phyloP scores from a whole-genome alignment of 1,140 invertebrate species.

The Musca domestica region DNA sequence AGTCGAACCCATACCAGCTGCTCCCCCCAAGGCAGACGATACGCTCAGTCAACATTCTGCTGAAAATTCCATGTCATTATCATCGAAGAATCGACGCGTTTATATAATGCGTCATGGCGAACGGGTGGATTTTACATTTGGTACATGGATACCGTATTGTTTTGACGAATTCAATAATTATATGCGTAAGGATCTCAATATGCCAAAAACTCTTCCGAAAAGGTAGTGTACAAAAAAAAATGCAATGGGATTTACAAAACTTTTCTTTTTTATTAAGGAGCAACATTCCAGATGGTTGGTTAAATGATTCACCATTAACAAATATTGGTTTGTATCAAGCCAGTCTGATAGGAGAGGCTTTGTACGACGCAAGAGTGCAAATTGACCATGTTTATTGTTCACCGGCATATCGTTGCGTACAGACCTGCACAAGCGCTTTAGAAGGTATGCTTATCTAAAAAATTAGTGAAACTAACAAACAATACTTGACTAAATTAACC shows the following conservation, averaged over 20 bases:
- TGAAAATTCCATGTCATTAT: constrained; percentile 28
- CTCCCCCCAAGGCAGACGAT: constrained; percentile 40
- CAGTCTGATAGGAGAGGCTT: constrained; percentile 72
- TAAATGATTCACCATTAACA: constrained; percentile 83
- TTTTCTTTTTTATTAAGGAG: constrained; percentile 42
- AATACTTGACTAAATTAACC: neutral
- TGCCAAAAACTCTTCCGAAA: constrained; percentile 72
- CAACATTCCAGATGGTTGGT: constrained; percentile 65
- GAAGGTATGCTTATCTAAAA: constrained; percentile 54
- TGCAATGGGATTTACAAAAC: neutral
- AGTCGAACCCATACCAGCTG: constrained; percentile 39
- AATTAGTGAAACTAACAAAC: neutral
- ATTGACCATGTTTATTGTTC: constrained; percentile 79
- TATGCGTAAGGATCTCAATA: constrained; percentile 81
- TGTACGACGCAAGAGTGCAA: constrained; percentile 65
- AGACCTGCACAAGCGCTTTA: constrained; percentile 76
- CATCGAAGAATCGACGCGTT: constrained; percentile 58
- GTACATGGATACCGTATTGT: constrained; percentile 81
- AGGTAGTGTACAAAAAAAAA: constrained; percentile 17
- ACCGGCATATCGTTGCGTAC: constrained; percentile 85
- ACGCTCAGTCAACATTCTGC: constrained; percentile 43
- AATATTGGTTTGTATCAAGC: constrained; percentile 75
- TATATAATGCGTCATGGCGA: constrained; percentile 75
- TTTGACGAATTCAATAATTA: constrained; percentile 81
- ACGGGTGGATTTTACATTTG: constrained; percentile 88